These are phyloP conservation scores for Heteropelma amictum DNA, from an alignment of 2,888 invertebrate genomes.

Conservation along the genomic window DNA sequence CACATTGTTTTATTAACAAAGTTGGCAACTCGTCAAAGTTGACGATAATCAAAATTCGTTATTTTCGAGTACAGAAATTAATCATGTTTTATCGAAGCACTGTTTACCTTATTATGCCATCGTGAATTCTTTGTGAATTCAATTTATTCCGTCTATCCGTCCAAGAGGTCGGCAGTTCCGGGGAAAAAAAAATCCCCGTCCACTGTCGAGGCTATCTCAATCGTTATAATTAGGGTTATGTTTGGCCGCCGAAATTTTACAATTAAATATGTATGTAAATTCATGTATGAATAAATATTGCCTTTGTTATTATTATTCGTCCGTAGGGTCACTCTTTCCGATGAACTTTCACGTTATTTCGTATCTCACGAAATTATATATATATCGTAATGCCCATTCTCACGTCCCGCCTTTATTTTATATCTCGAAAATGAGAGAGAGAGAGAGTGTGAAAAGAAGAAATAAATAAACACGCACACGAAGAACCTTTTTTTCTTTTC, in stretches of 20 bases:
- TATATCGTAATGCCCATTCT: background rate
- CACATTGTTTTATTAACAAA: too few relatives aligned
- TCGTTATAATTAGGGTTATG: slow-evolving; percentile 37
- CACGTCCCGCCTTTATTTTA: background rate
- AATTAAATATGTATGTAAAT: slow-evolving; percentile 29
- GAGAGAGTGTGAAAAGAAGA: slow-evolving; percentile 2
- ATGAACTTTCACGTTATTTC: slow-evolving; percentile 47
- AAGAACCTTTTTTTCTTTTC: background rate
- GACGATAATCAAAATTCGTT: too few relatives aligned
- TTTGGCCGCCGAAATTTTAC: slow-evolving; percentile 18
- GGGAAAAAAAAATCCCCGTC: slow-evolving; percentile 16
- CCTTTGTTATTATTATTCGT: slow-evolving; percentile 29
- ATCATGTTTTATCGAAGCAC: slow-evolving; percentile 5
- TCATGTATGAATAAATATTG: slow-evolving; percentile 31
- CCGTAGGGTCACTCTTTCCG: slow-evolving; percentile 39
- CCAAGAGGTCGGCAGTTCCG: slow-evolving; percentile 49
- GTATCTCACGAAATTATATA: slow-evolving; percentile 6
- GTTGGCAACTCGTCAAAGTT: too few relatives aligned
- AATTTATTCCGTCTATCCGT: slow-evolving; percentile 43
- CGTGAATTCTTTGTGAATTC: slow-evolving; percentile 39
- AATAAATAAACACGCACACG: background rate
- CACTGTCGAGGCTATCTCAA: slow-evolving; percentile 25
- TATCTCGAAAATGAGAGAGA: background rate
- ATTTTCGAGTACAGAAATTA: background rate
- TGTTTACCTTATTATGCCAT: slow-evolving; percentile 10